Evolutionary conservation across 2,888 invertebrate genomes (phyloP).

Genomic region (Falcaria lacertinaria): DNA sequence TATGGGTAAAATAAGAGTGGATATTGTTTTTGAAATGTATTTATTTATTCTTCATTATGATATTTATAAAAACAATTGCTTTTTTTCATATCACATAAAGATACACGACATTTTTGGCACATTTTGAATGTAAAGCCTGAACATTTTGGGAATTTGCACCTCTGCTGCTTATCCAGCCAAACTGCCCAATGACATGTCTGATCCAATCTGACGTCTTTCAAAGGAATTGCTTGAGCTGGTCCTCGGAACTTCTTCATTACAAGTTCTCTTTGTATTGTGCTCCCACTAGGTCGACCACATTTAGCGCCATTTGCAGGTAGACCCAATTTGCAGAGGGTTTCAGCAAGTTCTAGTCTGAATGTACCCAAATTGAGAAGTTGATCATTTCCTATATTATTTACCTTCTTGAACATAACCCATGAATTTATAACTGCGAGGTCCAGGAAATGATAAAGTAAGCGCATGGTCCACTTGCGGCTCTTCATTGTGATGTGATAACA

Average conservation of each 20-base stretch:
- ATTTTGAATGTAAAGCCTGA: conserved; percentile 29
- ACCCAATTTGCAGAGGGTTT: conserved; percentile 30
- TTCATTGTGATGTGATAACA: conserved; percentile 29
- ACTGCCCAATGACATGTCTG: conserved; percentile 20
- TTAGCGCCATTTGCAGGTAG: conserved; percentile 32
- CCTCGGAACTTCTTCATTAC: conserved; percentile 29
- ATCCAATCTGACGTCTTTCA: conserved; percentile 21
- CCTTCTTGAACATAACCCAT: conserved; percentile 33
- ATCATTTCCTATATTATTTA: conserved; percentile 23
- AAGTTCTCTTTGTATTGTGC: conserved; percentile 28
- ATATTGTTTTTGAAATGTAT: conserved; percentile 26
- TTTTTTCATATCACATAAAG: conserved; percentile 36
- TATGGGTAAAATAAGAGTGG: conserved; percentile 27
- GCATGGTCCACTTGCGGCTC: conserved; percentile 33
- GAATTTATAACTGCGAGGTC: conserved; percentile 32
- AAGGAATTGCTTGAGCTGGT: conserved; percentile 29
- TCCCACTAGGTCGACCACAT: conserved; percentile 30
- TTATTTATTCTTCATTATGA: conserved; percentile 29
- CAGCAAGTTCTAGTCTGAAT: conserved; percentile 33
- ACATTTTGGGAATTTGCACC: conserved; percentile 24
- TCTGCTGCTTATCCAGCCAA: conserved; percentile 20
- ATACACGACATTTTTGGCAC: conserved; percentile 35
- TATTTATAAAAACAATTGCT: conserved; percentile 35
- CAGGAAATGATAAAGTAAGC: conserved; percentile 34
- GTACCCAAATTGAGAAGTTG: conserved; percentile 31